These are phyloP conservation scores for Mellivora capensis DNA, from an alignment of 2,113 vertebrate genomes.

Conservation along the genomic window DNA sequence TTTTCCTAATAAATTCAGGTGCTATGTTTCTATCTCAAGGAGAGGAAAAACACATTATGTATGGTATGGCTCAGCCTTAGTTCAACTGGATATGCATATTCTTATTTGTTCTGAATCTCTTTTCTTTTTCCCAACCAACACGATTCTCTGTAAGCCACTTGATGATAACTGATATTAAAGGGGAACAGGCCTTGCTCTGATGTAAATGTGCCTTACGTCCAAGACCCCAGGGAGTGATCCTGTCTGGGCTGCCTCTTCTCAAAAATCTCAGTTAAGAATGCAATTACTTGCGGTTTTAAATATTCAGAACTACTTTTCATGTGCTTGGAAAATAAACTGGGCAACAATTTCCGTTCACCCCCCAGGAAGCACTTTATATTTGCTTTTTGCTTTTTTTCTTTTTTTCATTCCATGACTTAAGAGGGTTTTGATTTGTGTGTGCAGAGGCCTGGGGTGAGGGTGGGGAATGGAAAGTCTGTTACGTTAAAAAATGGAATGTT, in stretches of 20 bases:
- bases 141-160: background rate
- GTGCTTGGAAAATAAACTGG: constrained; percentile 61
- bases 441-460: constrained; percentile 45
- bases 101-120: background rate
- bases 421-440: constrained; percentile 72
- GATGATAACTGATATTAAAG: background rate
- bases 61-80: background rate
- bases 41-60: background rate
- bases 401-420: constrained; percentile 74
- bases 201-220: background rate
- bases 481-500: constrained; percentile 46
- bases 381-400: constrained; percentile 38
- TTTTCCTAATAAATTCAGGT: background rate
- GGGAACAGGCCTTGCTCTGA: background rate
- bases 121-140: background rate
- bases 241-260: background rate
- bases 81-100: background rate
- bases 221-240: background rate
- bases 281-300: constrained; percentile 48
- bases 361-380: constrained; percentile 64
- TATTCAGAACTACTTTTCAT: constrained; percentile 53
- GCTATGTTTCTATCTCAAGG: background rate
- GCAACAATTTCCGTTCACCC: constrained; percentile 66
- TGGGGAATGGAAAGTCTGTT: constrained; percentile 66
- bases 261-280: constrained; percentile 43